Percentiles rank a stretch among this genome's conserved stretches.
Conservation (phyloP, 2,888 invertebrate species). For the Hipparchia semele region DNA sequence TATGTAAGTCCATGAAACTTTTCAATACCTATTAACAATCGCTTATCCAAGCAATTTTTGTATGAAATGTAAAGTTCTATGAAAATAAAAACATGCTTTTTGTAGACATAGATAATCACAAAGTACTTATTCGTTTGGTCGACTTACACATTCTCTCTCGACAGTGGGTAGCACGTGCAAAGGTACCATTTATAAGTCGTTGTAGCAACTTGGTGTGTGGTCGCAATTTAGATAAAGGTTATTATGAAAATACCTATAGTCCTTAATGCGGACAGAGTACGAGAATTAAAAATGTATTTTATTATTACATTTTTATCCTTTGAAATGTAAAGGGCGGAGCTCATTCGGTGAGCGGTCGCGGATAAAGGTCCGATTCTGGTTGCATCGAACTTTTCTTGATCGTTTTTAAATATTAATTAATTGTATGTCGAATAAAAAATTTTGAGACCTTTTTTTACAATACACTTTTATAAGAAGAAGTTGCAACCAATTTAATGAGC, state of each 20-base stretch:
- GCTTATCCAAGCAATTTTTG: not conserved
- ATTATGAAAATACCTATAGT: slow-evolving; percentile 27
- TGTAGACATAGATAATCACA: slow-evolving; percentile 8
- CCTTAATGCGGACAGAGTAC: slow-evolving; percentile 10
- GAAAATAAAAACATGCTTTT: not conserved
- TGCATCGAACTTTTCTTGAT: not conserved
- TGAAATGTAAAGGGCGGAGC: slow-evolving; percentile 10
- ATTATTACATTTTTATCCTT: slow-evolving; percentile 21
- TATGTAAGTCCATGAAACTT: not conserved
- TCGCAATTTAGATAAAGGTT: slow-evolving; percentile 30
- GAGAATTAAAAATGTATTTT: slow-evolving; percentile 32
- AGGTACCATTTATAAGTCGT: slow-evolving; percentile 4
- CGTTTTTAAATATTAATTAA: not conserved
- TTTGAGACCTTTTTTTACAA: no score
- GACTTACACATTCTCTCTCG: slow-evolving; percentile 10
- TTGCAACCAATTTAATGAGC: no score
- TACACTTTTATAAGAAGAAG: no score
- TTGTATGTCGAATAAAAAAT: no score
- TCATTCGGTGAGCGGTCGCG: not conserved
- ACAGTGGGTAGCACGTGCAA: slow-evolving; percentile 11
- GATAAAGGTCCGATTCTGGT: not conserved
- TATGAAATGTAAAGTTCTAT: not conserved
- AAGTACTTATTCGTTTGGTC: slow-evolving; percentile 11
- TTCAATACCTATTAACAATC: not conserved
- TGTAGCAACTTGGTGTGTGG: slow-evolving; percentile 20